Evolutionary conservation across 2,888 invertebrate species (phyloP), one percentile per base, ranked within the genome.

Genomic region (Agrotis segetum): DNA sequence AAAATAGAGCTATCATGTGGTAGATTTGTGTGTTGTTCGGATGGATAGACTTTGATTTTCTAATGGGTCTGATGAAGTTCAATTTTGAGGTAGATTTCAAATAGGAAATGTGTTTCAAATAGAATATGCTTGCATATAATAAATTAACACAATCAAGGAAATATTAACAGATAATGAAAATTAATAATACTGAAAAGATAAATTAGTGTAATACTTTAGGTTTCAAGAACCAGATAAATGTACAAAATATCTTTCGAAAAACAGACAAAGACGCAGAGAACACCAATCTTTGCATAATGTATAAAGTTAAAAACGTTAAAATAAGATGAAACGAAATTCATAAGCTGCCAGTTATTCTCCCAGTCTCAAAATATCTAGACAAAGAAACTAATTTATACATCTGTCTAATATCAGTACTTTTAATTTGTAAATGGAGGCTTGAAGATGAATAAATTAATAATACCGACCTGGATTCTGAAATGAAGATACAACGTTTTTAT

Each of bases 381-480:
- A 75, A 79, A 64, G 65, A 69, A 71, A 67, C 62, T 64, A 75
- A 75, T 79, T 79, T 79, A 60, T 69, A 76, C 80, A 71, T 64
- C 76, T 79, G 68, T 66, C 46, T 79, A 29, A 60, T 79, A 74
- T 78, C 64, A 64, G 62, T 67, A 64, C 59, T 65, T 76, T 69
- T 60, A 65, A 74, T 76, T 76, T 79, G 58, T 60, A 76, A 75
- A 79, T 71, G 67, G 75, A 62, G 19, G 47, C 16, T 24, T 64
- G 29, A 50, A 69, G 46, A 62, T 64, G 34, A 59, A 80, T 69
- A 59, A 72, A 72, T 70, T 65, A 67, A 52, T 65, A 63, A 44
- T 50, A 14, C 17, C 29, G 50, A 55, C 61, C 61, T 21, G 24
- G 47, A 59, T 75, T 65, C 53, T 21, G 16, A 53, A 61, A 70